Evolutionary conservation across 1,140 invertebrate species (phyloP).

Genomic region (Aphaenogaster rudis): DNA sequence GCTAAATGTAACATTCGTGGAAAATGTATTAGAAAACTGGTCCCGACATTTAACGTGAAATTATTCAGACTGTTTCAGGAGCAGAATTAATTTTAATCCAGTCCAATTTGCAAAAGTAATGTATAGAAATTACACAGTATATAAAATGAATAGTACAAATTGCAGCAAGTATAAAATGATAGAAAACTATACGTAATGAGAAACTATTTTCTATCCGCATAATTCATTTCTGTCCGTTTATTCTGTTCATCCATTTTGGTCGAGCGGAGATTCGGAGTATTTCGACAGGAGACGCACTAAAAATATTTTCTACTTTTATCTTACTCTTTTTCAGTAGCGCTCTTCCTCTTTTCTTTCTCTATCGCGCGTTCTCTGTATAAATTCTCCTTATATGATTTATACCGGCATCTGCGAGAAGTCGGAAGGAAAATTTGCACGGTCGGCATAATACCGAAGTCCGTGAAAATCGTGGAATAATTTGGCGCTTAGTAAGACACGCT

Average conservation of each 20-base stretch:
- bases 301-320: neutral
- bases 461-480: conserved; percentile 36
- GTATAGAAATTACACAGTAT: neutral
- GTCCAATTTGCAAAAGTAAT: conserved; percentile 16
- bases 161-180: neutral
- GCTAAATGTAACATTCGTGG: neutral
- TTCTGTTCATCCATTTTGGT: neutral
- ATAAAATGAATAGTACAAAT: neutral
- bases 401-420: neutral
- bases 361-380: neutral
- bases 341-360: neutral
- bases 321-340: neutral
- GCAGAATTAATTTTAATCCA: neutral
- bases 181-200: neutral
- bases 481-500: conserved; percentile 7
- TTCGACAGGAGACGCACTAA: neutral
- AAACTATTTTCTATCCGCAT: neutral
- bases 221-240: neutral
- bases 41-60: conserved; percentile 10
- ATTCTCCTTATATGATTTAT: neutral
- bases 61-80: neutral
- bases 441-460: conserved; percentile 4
- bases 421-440: neutral
- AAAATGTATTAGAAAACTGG: conserved; percentile 9
- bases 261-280: neutral